Conservation (phyloP, 2,797 vertebrate genomes). For the Pantherophis alleghaniensis region DNA sequence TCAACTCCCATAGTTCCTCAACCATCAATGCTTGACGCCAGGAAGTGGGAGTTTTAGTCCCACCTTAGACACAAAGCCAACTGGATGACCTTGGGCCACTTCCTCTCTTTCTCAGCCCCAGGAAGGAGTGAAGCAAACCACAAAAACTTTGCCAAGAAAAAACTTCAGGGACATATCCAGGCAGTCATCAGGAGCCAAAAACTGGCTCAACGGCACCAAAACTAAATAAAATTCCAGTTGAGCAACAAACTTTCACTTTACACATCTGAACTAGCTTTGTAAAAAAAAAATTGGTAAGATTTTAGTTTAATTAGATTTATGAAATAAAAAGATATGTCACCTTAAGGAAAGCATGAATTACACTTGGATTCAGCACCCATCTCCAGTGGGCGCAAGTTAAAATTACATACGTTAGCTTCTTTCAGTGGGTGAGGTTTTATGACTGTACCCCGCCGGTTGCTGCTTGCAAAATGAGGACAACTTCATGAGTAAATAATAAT, state of each 20-base stretch:
- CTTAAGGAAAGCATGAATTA: not conserved
- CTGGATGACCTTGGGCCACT: not conserved
- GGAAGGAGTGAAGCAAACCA: not conserved
- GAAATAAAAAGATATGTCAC: not conserved
- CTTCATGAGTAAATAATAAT: slow-evolving; percentile 9
- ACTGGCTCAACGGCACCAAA: not conserved
- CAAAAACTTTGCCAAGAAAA: not conserved
- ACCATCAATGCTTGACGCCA: not conserved
- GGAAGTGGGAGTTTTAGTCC: not conserved
- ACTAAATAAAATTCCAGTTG: not conserved
- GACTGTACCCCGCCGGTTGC: not conserved
- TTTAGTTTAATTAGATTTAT: not conserved
- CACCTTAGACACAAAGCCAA: not conserved
- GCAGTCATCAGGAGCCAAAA: not conserved
- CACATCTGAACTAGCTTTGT: not conserved
- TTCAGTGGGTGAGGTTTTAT: not conserved
- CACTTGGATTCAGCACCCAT: not conserved
- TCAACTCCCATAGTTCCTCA: not conserved
- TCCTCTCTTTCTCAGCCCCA: not conserved
- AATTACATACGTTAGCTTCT: not conserved
- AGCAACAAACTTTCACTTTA: not conserved
- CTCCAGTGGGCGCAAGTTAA: not conserved
- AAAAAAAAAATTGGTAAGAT: not conserved
- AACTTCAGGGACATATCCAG: not conserved
- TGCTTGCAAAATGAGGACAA: not conserved